A percentile compares a stretch with the other conserved stretches of the same genome.
Conservation (phyloP, 2,888 invertebrate genomes). For the Cephus runcator region DNA sequence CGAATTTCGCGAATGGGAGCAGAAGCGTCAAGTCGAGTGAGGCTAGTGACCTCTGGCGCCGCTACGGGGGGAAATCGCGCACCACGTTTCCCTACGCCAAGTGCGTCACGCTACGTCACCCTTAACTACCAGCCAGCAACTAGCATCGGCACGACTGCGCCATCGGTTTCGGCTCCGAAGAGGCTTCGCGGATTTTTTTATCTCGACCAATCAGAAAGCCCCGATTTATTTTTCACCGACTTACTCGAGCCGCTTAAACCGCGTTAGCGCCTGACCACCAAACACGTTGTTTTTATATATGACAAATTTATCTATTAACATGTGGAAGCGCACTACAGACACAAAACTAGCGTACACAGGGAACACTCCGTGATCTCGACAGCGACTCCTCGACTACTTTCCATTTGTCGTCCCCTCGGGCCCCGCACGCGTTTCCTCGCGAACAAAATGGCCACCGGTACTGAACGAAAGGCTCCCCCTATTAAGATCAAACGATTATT, state of each 20-base stretch:
- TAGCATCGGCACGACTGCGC: neutral
- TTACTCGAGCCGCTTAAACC: neutral
- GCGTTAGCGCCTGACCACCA: neutral
- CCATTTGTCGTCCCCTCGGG: slow-evolving; percentile 25
- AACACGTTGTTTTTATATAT: neutral
- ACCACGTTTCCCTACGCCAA: neutral
- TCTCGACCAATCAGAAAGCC: slow-evolving; percentile 42
- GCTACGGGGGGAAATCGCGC: neutral
- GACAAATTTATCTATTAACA: no score
- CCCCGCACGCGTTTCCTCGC: slow-evolving; percentile 27
- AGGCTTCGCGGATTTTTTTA: slow-evolving; percentile 51
- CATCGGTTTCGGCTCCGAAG: neutral
- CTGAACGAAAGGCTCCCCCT: neutral
- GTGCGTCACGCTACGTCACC: no score
- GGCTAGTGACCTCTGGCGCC: slow-evolving; percentile 58
- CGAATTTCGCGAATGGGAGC: slow-evolving; percentile 13
- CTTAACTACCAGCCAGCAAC: no score
- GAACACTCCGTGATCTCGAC: neutral
- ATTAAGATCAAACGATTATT: neutral
- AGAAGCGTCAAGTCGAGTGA: slow-evolving; percentile 26
- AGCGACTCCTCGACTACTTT: slow-evolving; percentile 11
- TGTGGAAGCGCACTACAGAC: neutral
- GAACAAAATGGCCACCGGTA: slow-evolving; percentile 31
- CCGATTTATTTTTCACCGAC: slow-evolving; percentile 7
- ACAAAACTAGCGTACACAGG: neutral